Evolutionary conservation across 2,113 vertebrate species (phyloP).

Genomic region (Oryzias celebensis): DNA sequence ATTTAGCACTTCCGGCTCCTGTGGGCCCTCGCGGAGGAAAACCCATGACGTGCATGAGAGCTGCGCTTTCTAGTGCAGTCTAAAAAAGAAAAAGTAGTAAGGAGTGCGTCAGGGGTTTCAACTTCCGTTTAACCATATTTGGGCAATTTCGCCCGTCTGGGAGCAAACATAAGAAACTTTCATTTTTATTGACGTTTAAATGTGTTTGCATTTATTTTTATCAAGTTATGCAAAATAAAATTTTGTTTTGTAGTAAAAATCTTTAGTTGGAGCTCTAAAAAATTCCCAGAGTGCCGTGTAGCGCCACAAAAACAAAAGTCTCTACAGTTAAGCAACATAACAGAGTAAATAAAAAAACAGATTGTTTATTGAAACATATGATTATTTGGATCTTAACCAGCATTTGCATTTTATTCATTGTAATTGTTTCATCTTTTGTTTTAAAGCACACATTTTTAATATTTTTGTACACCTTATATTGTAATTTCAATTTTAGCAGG

Average conservation of each 20-base stretch:
- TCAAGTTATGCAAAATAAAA: not conserved
- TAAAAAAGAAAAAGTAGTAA: conserved; percentile 41
- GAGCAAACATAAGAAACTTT: conserved; percentile 1
- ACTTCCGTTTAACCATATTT: conserved; percentile 62
- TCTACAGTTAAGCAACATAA: conserved; percentile 1
- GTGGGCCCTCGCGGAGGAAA: conserved; percentile 54
- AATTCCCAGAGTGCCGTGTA: not conserved
- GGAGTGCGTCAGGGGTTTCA: conserved; percentile 29
- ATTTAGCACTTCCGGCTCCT: conserved; percentile 57
- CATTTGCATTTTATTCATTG: too few relatives aligned
- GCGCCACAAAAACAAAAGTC: conserved; percentile 23
- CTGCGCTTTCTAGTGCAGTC: conserved; percentile 67
- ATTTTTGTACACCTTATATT: too few relatives aligned
- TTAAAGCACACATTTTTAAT: too few relatives aligned
- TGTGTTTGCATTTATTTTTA: not conserved
- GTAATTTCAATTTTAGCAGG: too few relatives aligned
- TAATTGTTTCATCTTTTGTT: too few relatives aligned
- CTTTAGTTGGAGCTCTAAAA: too few relatives aligned
- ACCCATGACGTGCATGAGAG: conserved; percentile 65
- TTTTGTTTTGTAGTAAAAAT: not conserved
- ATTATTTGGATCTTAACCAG: too few relatives aligned
- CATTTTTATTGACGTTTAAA: not conserved
- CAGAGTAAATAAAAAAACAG: not conserved
- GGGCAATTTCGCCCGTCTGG: conserved; percentile 23
- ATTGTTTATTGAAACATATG: not conserved